These are phyloP conservation scores for Jacana jacana DNA, from an alignment of 2,113 vertebrate genomes.

Conservation along the genomic window DNA sequence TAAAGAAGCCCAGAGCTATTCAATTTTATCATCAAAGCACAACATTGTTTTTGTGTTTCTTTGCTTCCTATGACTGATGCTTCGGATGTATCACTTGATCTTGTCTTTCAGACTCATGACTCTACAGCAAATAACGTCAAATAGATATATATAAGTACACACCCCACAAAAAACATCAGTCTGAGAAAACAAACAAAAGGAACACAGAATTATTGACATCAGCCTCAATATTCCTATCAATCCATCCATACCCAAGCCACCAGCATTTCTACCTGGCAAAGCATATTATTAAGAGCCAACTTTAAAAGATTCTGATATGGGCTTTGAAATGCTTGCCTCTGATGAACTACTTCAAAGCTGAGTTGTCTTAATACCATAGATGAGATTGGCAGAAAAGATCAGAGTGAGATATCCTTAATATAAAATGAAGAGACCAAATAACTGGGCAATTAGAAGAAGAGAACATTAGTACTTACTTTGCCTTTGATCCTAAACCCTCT, in stretches of 20 bases:
- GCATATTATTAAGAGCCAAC: neutral
- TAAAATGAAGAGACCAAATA: neutral
- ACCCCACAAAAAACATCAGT: neutral
- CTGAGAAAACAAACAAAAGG: neutral
- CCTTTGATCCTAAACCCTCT: neutral
- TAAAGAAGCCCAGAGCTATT: slow-evolving; percentile 18
- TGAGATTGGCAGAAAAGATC: neutral
- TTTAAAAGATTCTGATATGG: neutral
- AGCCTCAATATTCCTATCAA: neutral
- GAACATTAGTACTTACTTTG: neutral
- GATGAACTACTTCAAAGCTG: neutral
- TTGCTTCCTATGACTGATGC: neutral
- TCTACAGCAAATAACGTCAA: neutral
- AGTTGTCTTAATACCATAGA: neutral
- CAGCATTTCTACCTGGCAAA: neutral
- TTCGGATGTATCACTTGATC: neutral
- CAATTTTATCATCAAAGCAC: slow-evolving; percentile 10
- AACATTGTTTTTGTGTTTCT: neutral
- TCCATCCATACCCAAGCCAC: neutral
- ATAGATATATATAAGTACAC: neutral
- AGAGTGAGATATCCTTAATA: neutral
- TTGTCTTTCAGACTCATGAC: slow-evolving; percentile 3
- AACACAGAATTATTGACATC: neutral
- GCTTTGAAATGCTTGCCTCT: neutral
- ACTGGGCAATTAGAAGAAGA: neutral